Evolutionary conservation across 2,797 vertebrate genomes (phyloP).

Genomic region (Acipenser transmontanus): DNA sequence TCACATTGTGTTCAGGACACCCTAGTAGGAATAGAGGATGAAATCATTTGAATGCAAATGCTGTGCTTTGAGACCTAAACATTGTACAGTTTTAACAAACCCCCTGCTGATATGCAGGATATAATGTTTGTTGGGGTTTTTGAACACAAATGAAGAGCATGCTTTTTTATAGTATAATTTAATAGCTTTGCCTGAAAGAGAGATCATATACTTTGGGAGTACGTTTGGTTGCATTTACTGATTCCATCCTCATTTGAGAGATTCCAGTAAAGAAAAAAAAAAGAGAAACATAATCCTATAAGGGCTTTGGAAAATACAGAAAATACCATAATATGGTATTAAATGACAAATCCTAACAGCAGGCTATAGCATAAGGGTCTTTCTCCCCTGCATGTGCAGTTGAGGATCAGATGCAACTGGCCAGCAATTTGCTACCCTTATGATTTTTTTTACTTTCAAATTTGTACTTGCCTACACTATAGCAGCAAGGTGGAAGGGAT

Average conservation of each 20-base stretch:
- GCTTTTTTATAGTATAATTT: constrained; percentile 10
- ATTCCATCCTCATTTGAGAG: constrained; percentile 31
- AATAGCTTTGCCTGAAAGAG: constrained; percentile 21
- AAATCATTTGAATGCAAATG: constrained; percentile 42
- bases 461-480: not conserved
- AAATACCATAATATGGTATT: constrained; percentile 34
- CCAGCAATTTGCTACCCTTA: not conserved
- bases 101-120: constrained; percentile 25
- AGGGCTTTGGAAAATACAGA: constrained; percentile 22
- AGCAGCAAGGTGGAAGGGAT: too few species aligned
- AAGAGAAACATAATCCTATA: constrained; percentile 23
- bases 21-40: constrained; percentile 58
- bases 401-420: constrained; percentile 20
- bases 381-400: constrained; percentile 23
- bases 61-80: constrained; percentile 46
- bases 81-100: constrained; percentile 29
- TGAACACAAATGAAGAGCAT: constrained; percentile 29
- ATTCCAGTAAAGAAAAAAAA: constrained; percentile 19
- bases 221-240: constrained; percentile 28
- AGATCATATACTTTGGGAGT: constrained; percentile 27
- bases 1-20: constrained; percentile 65
- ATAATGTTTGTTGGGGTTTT: constrained; percentile 26
- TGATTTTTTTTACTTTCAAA: not conserved
- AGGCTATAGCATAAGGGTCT: constrained; percentile 20
- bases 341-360: constrained; percentile 33